A percentile compares a stretch with the other conserved stretches of the same genome.
phyloP scores from a whole-genome alignment of 2,113 vertebrate genomes.

The Hydropotes inermis region DNA sequence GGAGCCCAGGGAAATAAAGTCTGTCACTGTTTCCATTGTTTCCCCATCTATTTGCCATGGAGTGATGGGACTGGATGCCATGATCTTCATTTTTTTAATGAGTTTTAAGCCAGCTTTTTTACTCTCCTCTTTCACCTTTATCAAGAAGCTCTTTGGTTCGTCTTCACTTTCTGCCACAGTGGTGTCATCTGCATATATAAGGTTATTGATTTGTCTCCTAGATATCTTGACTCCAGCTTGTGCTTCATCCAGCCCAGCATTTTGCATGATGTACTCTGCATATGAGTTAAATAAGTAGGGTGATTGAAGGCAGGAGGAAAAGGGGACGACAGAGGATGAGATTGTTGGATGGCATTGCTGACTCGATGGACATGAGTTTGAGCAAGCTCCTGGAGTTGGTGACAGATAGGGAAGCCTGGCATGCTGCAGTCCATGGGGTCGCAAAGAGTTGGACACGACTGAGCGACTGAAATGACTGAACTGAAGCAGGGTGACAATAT shows the following conservation, averaged over 20 bases:
- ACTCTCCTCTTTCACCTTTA: not conserved
- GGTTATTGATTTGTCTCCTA: not conserved
- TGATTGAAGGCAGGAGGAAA: not conserved
- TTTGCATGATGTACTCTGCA: not conserved
- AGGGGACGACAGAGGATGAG: not conserved
- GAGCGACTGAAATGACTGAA: not conserved
- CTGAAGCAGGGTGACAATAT: not conserved
- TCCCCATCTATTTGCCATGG: not conserved
- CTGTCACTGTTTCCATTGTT: not conserved
- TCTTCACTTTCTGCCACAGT: not conserved
- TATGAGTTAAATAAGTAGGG: not conserved
- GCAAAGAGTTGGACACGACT: no score
- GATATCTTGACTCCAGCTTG: not conserved
- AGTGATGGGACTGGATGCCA: not conserved
- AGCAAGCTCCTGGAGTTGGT: not conserved
- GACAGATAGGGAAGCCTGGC: not conserved
- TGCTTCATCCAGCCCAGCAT: not conserved
- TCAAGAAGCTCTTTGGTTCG: not conserved
- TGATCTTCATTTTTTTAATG: not conserved
- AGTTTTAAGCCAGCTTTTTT: not conserved
- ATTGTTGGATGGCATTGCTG: not conserved
- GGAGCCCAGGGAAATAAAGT: not conserved
- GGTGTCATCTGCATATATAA: not conserved
- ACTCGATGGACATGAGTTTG: not conserved
- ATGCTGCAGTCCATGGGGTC: not conserved